Conservation (phyloP, 1,140 invertebrate species). For the Anadara kagoshimensis region DNA sequence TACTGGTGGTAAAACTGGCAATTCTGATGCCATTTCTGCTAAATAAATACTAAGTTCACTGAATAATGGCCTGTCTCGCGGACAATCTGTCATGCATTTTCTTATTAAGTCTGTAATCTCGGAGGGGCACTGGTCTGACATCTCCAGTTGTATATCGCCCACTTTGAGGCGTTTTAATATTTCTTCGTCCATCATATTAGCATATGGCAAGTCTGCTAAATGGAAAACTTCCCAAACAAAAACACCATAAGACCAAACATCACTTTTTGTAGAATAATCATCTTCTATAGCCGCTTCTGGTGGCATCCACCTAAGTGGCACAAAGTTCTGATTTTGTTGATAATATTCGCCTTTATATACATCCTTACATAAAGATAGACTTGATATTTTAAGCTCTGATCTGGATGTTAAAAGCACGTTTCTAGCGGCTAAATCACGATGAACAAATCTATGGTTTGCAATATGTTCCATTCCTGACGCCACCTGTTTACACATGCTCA, state of each 20-base stretch:
- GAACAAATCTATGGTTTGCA: constrained; percentile 83
- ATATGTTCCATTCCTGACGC: constrained; percentile 90
- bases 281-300: constrained; percentile 88
- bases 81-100: constrained; percentile 80
- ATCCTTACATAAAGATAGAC: constrained; percentile 87
- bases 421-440: constrained; percentile 92
- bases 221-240: constrained; percentile 72
- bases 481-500: constrained; percentile 82
- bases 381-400: constrained; percentile 88
- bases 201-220: constrained; percentile 67
- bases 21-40: constrained; percentile 40
- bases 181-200: constrained; percentile 70
- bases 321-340: constrained; percentile 74
- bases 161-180: constrained; percentile 78
- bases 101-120: constrained; percentile 78
- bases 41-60: constrained; percentile 59
- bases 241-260: constrained; percentile 72
- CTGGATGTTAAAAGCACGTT: constrained; percentile 92
- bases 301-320: constrained; percentile 90
- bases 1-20: constrained; percentile 14
- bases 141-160: constrained; percentile 54
- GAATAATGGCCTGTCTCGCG: constrained; percentile 79
- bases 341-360: constrained; percentile 89
- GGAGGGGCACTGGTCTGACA: constrained; percentile 67
- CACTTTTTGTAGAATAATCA: constrained; percentile 77